A percentile compares a stretch with the other conserved stretches of the same genome.
Conservation (phyloP, 2,113 vertebrate species). For the Symphodus melops region DNA sequence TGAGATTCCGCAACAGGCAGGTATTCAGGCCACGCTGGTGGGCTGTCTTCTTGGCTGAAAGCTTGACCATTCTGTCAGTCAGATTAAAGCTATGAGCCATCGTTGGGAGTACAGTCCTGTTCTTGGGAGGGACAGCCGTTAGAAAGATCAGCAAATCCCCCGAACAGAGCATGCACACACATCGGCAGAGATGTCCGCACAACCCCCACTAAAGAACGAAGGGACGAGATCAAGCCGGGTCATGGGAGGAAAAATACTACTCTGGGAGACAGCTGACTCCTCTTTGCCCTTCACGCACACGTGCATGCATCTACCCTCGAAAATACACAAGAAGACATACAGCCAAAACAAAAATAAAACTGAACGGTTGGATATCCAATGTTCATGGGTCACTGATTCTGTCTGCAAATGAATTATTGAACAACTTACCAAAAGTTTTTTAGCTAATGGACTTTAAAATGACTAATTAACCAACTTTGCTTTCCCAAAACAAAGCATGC, state of each 20-base stretch:
- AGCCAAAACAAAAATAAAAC: slow-evolving; percentile 25
- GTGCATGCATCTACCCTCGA: slow-evolving; percentile 22
- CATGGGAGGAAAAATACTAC: slow-evolving; percentile 67
- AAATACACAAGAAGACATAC: slow-evolving; percentile 8
- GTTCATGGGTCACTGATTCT: slow-evolving; percentile 29
- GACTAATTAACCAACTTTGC: too few relatives aligned
- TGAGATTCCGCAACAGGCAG: slow-evolving; percentile 49
- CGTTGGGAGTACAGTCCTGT: slow-evolving; percentile 34
- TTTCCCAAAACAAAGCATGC: too few relatives aligned
- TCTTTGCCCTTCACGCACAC: slow-evolving; percentile 63
- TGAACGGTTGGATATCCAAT: slow-evolving; percentile 20
- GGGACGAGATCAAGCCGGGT: slow-evolving; percentile 68
- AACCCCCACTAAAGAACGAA: slow-evolving; percentile 42
- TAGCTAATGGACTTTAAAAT: too few relatives aligned
- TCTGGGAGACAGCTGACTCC: slow-evolving; percentile 56
- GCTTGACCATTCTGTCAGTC: slow-evolving; percentile 59
- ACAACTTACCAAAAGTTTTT: too few relatives aligned
- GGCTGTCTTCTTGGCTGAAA: slow-evolving; percentile 49
- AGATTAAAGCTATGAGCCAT: slow-evolving; percentile 49
- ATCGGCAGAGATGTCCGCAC: not conserved
- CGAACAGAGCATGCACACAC: slow-evolving; percentile 19
- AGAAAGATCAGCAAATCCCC: slow-evolving; percentile 59
- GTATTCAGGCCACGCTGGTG: slow-evolving; percentile 55
- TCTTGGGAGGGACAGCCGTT: slow-evolving; percentile 37
- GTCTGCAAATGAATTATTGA: not conserved